Conservation (phyloP, 2,888 invertebrate species). For the Phengaris arion region DNA sequence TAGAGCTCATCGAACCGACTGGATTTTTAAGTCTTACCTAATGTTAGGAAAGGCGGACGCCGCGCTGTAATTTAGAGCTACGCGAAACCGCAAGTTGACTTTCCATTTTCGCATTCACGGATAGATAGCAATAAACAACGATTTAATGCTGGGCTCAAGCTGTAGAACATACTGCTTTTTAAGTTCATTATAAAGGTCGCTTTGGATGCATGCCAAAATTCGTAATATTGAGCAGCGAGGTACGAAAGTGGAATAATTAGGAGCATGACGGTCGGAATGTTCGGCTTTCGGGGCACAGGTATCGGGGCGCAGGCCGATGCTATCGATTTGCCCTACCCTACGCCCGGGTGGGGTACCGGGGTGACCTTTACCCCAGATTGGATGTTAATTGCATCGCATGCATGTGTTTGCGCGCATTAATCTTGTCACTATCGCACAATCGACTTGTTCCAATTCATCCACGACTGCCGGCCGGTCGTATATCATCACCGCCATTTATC, state of each 20-base stretch:
- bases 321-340: constrained; percentile 36
- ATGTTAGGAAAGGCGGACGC: not conserved
- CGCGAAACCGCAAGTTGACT: constrained; percentile 3
- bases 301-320: not conserved
- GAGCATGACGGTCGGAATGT: not conserved
- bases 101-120: not conserved
- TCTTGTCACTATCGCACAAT: constrained; percentile 14
- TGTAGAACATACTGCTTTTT: not conserved
- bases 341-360: constrained; percentile 24
- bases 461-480: constrained; percentile 4
- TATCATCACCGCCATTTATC: not conserved
- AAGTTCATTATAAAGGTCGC: constrained; percentile 5
- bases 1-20: not conserved
- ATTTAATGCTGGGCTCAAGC: not conserved
- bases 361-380: constrained; percentile 36
- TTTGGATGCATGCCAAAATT: not conserved
- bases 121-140: not conserved
- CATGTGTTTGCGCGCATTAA: constrained; percentile 28
- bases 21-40: constrained; percentile 1
- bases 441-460: constrained; percentile 5
- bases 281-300: constrained; percentile 7
- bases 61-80: not conserved
- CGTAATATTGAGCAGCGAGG: constrained; percentile 17
- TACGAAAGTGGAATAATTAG: constrained; percentile 20
- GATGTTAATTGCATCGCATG: constrained; percentile 34